Evolutionary conservation across 1,140 invertebrate genomes (phyloP), one percentile per base, ranked within the genome.

Genomic region (Drosophila kurseongensis): DNA sequence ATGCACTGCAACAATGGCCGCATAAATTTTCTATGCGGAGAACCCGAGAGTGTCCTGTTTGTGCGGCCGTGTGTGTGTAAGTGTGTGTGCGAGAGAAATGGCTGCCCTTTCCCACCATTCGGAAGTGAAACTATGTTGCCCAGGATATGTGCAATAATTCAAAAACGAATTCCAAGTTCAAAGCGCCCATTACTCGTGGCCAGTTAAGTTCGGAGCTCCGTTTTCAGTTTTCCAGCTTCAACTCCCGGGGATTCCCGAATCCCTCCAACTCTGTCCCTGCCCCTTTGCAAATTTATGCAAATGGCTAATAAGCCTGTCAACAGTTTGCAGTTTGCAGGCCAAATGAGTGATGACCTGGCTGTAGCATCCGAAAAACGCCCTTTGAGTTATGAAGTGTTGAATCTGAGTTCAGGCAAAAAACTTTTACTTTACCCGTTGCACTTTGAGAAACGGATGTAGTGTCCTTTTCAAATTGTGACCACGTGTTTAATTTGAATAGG

Each of bases 91-190:
- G 61, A 68, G 57, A 59, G 62, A 72, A 78, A 85, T 86, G 78
- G 65, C 71, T 75, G 82, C 82, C 81, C 69, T 73, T 73, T 56
- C 58, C 72, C 72, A 71, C 76, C 69, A 80, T 75, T 75, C 80
- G 88, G 88, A 90, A 90, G 88, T 90, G 82, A 90, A 90, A 90
- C 88, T 90, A 90, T 90, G 88, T 88, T 86, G 81, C 78, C 77
- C 80, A 84, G 78, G 76, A 91, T 84, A 83, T 80, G 80, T 80
- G 79, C 75, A 86, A 91, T 91, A 91, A 91, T 88, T 91, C 90
- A 88, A 91, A 91, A 85, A 73, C 67, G 71, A 91, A 82, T 91
- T 90, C 89, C 90, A 91, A 91, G 90, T 91, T 91, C 90, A 91
- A 91, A 91, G 90, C 85, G 77, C 69, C 90, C 90, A 91, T 91